Evolutionary conservation across 1,140 invertebrate species (phyloP).

Genomic region (Scaptomyza pallida): DNA sequence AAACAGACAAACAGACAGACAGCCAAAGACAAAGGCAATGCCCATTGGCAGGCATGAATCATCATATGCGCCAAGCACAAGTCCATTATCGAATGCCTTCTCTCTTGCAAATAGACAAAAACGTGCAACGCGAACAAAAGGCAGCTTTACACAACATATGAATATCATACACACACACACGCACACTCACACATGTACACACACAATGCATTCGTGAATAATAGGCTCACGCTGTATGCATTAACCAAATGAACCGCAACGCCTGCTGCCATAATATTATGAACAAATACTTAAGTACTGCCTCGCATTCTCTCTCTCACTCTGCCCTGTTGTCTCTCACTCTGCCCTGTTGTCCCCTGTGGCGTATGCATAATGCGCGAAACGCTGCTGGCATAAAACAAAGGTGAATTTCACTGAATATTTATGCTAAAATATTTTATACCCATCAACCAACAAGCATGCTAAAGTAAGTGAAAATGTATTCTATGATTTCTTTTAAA

Average conservation of each 20-base stretch:
- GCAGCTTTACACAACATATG: conserved; percentile 25
- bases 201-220: conserved; percentile 70
- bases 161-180: conserved; percentile 16
- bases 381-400: conserved; percentile 22
- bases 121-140: conserved; percentile 47
- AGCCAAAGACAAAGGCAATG: conserved; percentile 1
- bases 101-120: conserved; percentile 45
- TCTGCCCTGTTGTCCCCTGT: conserved; percentile 22
- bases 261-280: conserved; percentile 57
- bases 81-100: conserved; percentile 34
- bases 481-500: too few species aligned
- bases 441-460: too few species aligned
- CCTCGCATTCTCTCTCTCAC: neutral
- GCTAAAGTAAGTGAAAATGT: too few species aligned
- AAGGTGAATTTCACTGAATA: neutral
- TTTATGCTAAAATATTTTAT: too few species aligned
- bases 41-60: conserved; percentile 3
- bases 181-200: conserved; percentile 10
- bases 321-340: neutral
- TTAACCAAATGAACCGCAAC: conserved; percentile 80
- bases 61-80: conserved; percentile 6
- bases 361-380: conserved; percentile 57
- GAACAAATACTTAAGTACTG: conserved; percentile 47
- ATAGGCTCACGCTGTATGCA: conserved; percentile 70
- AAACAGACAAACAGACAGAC: too few species aligned